Base-by-base conservation (phyloP, 2,888 invertebrate genomes). In the Nudaria mundana region DNA sequence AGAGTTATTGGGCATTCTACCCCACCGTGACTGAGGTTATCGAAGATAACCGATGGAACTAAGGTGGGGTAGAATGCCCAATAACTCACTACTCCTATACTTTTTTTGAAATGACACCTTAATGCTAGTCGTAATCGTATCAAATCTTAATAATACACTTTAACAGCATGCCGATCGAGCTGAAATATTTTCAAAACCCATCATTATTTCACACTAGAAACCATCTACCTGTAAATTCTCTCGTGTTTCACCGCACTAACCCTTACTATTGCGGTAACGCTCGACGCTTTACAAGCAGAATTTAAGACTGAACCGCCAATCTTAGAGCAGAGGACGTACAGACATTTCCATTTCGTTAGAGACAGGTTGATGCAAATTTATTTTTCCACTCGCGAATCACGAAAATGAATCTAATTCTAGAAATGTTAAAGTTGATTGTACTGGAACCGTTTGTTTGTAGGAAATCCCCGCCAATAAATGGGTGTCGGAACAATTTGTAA, bases 331-430 rank as follows among this genome's bases (percentile, higher is more conserved):
- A 39, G 39, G 37, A 44, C 42, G 41, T 12, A 46, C 43, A 43
- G 48, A 45, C 51, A 37, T 45, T 48, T 36, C 46, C 48, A 56
- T 59, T 52, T 24, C 39, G 11, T 18, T 24, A 23, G 14, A 46
- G 54, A 53, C 54, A 48, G 40, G 24, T 45, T 46, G 60, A 32
- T n/a, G n/a, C n/a, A n/a, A n/a, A n/a, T n/a, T n/a, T n/a, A n/a
- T n/a, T n/a, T n/a, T n/a, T n/a, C n/a, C n/a, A n/a, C n/a, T n/a
- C n/a, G n/a, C n/a, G n/a, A n/a, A n/a, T n/a, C n/a, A n/a, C n/a
- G n/a, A n/a, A n/a, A n/a, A n/a, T n/a, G n/a, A n/a, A n/a, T n/a
- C n/a, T n/a, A n/a, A n/a, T n/a, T n/a, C n/a, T n/a, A n/a, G n/a
- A n/a, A n/a, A n/a, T n/a, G n/a, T n/a, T n/a, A n/a, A n/a, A n/a